Evolutionary conservation across 2,888 invertebrate genomes (phyloP), one percentile per base, ranked within the genome.

Genomic region (Polydrusus pterygomalis): DNA sequence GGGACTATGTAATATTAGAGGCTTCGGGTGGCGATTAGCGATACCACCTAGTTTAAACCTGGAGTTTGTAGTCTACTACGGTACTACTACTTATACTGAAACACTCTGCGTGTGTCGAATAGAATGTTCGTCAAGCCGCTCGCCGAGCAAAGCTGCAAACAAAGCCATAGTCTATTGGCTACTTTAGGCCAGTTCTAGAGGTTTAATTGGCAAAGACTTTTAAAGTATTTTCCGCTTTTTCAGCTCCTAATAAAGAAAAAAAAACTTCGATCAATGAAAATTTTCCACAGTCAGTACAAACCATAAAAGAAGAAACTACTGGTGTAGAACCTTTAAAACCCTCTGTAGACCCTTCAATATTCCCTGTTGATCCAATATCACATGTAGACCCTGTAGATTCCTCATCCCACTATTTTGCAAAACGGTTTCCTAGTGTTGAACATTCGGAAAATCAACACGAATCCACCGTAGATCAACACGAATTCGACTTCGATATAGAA

Each of bases 191-290:
- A 25, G 25, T 25, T 25, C 5, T 25, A 25, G 25, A 25, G 5
- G 25, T 25, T 25, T 25, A 25, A 25, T 3, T 25, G 1, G 25
- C 1, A 7, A 34, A 34, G 2, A 34, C 9, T 7, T 6, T 7
- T 34, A 34, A 34, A 34, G 34, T 34, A 34, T 34, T 9, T 7
- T 34, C 34, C 8, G 2, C 1, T 34, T 34, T 47, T 47, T 1
- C 17, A 47, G 78, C 40, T 38, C 71, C 80, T 25, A 38, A 64
- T 20, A 83, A 80, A 78, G 83, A 87, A 85, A 87, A 87, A 86
- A 87, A 86, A 87, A 87, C 87, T 85, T 80, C 87, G 81, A 82
- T 83, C 81, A 81, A 80, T 62, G 38, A 65, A 63, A 45, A 60
- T 6, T 11, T 8, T 15, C 40, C 25, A 40, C 38, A 64, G 45